phyloP scores from a whole-genome alignment of 2,888 invertebrate species.

The Zaprionus lineosus region DNA sequence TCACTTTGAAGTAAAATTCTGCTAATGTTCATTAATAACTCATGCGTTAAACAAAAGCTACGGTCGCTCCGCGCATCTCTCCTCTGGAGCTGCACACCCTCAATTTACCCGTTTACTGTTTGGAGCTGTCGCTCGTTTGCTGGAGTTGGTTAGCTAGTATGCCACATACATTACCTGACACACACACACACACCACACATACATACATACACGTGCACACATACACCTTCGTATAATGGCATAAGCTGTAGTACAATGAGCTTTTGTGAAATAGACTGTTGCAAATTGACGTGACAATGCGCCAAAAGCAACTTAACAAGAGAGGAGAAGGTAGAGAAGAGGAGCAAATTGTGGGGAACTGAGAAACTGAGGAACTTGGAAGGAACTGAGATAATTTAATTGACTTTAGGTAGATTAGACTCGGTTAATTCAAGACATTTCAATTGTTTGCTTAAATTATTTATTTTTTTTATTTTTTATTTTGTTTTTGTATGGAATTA shows the following conservation, averaged over 20 bases:
- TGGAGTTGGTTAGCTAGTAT: too few relatives aligned
- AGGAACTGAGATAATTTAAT: background rate
- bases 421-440: background rate
- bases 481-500: background rate
- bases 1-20: conserved; percentile 46
- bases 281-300: conserved; percentile 44
- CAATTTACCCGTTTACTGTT: too few relatives aligned
- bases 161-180: too few relatives aligned
- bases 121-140: too few relatives aligned
- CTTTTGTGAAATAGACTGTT: conserved; percentile 58
- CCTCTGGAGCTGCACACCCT: too few relatives aligned
- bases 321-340: background rate
- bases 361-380: conserved; percentile 9
- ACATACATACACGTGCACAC: too few relatives aligned
- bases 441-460: background rate
- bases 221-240: conserved; percentile 23
- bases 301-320: background rate
- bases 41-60: conserved; percentile 68
- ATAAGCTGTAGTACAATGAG: conserved; percentile 32
- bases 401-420: background rate
- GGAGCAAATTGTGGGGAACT: background rate
- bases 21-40: conserved; percentile 72
- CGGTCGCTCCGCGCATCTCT: background rate
- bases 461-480: background rate
- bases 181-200: too few relatives aligned